Percentiles rank a stretch among this genome's conserved stretches.
Evolutionary conservation across 53 echinoderm and acorn worm genomes (phyloP).

Genomic region (Arbacia lixula): DNA sequence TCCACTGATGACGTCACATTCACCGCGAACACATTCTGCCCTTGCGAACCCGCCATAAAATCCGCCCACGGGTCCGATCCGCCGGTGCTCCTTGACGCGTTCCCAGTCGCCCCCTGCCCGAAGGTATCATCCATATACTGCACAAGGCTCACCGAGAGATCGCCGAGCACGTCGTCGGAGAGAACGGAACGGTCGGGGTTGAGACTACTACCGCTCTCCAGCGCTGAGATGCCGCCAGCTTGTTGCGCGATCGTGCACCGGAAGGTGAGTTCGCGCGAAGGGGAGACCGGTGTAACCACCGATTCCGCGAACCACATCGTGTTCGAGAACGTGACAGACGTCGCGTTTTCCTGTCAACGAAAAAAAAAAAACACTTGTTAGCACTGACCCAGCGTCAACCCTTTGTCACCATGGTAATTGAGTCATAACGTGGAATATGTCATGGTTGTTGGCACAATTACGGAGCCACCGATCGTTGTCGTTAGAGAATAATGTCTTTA

Average conservation of each 20-base stretch:
- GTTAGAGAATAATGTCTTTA: no score
- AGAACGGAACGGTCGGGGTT: no score
- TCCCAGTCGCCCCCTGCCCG: not conserved
- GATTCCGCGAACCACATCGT: conserved; percentile 22
- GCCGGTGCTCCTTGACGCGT: not conserved
- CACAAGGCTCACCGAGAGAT: conserved; percentile 24
- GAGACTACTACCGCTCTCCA: not conserved
- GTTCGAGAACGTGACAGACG: conserved; percentile 31
- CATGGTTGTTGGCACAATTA: no score
- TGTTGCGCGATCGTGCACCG: conserved; percentile 22
- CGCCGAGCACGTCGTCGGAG: conserved; percentile 24
- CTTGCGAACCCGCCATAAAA: not conserved
- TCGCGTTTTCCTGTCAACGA: conserved; percentile 23
- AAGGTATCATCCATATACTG: conserved; percentile 54
- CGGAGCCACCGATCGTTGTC: no score
- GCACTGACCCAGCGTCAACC: no score
- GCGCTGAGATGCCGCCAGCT: not conserved
- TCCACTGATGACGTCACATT: conserved; percentile 43
- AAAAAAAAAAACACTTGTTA: no score
- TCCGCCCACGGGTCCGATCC: conserved; percentile 5
- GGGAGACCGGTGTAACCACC: conserved; percentile 21
- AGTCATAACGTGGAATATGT: no score
- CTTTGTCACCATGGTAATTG: no score
- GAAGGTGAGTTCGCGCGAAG: conserved; percentile 19
- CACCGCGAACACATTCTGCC: conserved; percentile 31